These are phyloP conservation scores for Hypotaenidia okinawae DNA, from an alignment of 2,797 vertebrate genomes.

Conservation along the genomic window DNA sequence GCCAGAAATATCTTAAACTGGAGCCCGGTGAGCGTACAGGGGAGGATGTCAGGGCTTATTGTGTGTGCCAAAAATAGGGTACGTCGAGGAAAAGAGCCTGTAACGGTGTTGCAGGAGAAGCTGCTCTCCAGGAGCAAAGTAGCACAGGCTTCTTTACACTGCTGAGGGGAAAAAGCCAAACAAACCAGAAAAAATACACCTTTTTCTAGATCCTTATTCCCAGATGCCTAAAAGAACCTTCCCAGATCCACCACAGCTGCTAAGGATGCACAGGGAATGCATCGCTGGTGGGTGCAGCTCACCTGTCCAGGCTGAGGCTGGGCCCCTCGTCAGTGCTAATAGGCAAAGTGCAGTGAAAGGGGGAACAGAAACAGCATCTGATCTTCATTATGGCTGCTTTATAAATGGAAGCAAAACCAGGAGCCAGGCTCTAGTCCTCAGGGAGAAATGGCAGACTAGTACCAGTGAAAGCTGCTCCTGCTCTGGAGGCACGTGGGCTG, in stretches of 20 bases:
- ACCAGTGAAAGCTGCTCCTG: no score
- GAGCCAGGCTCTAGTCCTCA: not conserved
- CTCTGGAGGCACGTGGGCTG: no score
- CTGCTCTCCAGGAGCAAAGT: slow-evolving; percentile 21
- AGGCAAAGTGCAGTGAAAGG: not conserved
- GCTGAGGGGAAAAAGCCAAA: not conserved
- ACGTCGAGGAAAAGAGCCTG: not conserved
- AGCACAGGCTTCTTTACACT: not conserved
- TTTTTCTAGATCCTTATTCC: not conserved
- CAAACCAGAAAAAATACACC: not conserved
- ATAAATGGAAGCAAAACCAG: not conserved
- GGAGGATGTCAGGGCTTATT: not conserved
- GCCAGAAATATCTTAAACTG: slow-evolving; percentile 15
- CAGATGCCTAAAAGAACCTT: not conserved
- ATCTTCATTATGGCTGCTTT: not conserved
- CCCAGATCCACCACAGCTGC: not conserved
- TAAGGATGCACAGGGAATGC: not conserved
- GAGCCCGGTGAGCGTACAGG: not conserved
- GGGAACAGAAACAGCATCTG: not conserved
- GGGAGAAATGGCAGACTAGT: no score
- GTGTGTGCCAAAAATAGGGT: slow-evolving; percentile 33
- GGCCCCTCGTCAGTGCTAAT: not conserved
- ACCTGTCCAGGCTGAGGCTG: not conserved
- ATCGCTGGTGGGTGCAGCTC: not conserved
- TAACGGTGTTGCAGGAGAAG: slow-evolving; percentile 26